phyloP scores from a whole-genome alignment of 2,888 invertebrate species.

The Eupithecia tripunctaria region DNA sequence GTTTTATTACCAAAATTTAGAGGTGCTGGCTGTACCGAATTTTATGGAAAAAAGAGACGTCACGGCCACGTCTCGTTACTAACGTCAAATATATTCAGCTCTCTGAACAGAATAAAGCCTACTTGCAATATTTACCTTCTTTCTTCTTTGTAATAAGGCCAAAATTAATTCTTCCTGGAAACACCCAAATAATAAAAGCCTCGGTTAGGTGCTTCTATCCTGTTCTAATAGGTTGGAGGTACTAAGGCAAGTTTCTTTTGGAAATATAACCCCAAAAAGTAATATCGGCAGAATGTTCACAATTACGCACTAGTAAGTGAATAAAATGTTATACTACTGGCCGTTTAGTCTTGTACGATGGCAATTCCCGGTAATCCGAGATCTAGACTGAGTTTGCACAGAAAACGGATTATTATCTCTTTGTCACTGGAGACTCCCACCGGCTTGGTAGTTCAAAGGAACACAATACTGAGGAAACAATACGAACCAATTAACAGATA shows the following conservation, averaged over 20 bases:
- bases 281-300: conserved; percentile 47
- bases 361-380: conserved; percentile 74
- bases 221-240: neutral
- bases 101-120: neutral
- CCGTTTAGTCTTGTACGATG: conserved; percentile 55
- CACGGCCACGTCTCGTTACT: too few species aligned
- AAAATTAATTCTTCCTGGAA: neutral
- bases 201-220: neutral
- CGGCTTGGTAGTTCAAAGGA: neutral
- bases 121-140: neutral
- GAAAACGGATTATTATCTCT: conserved; percentile 6
- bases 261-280: conserved; percentile 30
- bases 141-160: neutral
- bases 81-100: too few species aligned
- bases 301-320: conserved; percentile 65
- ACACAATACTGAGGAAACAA: neutral
- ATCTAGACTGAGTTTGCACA: conserved; percentile 41
- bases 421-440: neutral
- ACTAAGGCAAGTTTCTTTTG: conserved; percentile 14
- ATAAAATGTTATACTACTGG: conserved; percentile 55
- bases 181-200: conserved; percentile 3
- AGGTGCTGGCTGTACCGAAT: too few species aligned
- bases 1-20: too few species aligned
- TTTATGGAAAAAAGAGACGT: too few species aligned
- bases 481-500: neutral